Evolutionary conservation across 1,140 invertebrate genomes (phyloP).

Genomic region (Teleogryllus occipitalis): DNA sequence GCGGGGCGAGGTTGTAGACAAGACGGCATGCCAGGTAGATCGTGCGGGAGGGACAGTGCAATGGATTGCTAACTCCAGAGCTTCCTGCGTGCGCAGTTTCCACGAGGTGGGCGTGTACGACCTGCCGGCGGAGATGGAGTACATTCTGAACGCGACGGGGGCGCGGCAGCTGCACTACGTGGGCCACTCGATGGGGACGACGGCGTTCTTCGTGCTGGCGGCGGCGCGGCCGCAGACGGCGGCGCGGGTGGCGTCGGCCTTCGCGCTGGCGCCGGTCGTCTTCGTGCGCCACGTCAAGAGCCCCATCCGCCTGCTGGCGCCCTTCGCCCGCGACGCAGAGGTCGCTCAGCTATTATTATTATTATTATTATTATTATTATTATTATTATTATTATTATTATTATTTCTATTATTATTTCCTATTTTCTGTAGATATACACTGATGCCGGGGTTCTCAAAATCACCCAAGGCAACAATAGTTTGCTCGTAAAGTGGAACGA

Average conservation of each 20-base stretch:
- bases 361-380: too few species aligned
- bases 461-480: too few species aligned
- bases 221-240: slow-evolving; percentile 41
- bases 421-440: too few species aligned
- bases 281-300: slow-evolving; percentile 33
- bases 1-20: too few species aligned
- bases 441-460: too few species aligned
- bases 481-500: too few species aligned
- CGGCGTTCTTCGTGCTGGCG: slow-evolving; percentile 43
- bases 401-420: too few species aligned
- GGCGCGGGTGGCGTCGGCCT: slow-evolving; percentile 28
- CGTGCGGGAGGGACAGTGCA: too few species aligned
- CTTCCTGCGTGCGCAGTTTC: slow-evolving; percentile 31
- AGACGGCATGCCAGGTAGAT: too few species aligned
- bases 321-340: slow-evolving; percentile 12
- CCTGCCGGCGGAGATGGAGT: slow-evolving; percentile 47
- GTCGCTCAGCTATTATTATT: too few species aligned
- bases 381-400: too few species aligned
- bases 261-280: slow-evolving; percentile 44
- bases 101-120: slow-evolving; percentile 53
- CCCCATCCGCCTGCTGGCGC: slow-evolving; percentile 32
- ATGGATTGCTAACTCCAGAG: too few species aligned
- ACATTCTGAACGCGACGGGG: slow-evolving; percentile 42
- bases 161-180: slow-evolving; percentile 43
- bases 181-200: slow-evolving; percentile 58